These are phyloP conservation scores for Nasonia giraulti DNA, from an alignment of 1,140 invertebrate species.

Conservation along the genomic window DNA sequence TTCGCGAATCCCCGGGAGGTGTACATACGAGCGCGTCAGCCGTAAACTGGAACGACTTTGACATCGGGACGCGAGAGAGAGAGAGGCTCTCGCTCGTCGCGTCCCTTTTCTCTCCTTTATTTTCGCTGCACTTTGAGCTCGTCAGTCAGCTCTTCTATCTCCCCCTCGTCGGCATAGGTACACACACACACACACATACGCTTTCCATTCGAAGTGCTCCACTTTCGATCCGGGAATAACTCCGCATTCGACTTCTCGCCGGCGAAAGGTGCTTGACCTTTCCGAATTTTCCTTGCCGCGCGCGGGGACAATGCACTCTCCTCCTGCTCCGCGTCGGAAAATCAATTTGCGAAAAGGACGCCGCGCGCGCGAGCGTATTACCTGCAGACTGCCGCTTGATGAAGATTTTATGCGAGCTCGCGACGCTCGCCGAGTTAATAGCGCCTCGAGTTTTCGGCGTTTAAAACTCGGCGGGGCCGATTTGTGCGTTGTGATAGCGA, in stretches of 20 bases:
- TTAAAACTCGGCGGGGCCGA: background rate
- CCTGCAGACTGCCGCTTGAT: slow-evolving; percentile 7
- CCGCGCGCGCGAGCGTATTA: background rate
- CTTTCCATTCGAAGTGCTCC: slow-evolving; percentile 31
- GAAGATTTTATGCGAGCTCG: slow-evolving; percentile 9
- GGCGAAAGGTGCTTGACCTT: slow-evolving; percentile 40
- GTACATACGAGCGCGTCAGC: background rate
- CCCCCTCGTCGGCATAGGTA: background rate
- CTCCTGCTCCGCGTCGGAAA: background rate
- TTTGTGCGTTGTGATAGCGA: background rate
- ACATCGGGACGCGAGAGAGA: background rate
- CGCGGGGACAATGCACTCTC: slow-evolving; percentile 36
- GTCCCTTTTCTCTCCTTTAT: slow-evolving; percentile 26
- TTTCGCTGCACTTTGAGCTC: slow-evolving; percentile 33
- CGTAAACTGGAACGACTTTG: slow-evolving; percentile 53
- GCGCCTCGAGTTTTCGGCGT: background rate
- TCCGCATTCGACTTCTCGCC: background rate
- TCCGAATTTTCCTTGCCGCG: slow-evolving; percentile 18
- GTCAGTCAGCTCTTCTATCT: background rate
- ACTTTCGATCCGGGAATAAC: slow-evolving; percentile 38
- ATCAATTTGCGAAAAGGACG: slow-evolving; percentile 25
- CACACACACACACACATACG: background rate
- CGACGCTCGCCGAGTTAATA: background rate
- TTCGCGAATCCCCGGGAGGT: background rate
- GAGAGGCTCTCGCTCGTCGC: background rate